phyloP scores from a whole-genome alignment of 2,113 vertebrate genomes.

The Columba janthina region DNA sequence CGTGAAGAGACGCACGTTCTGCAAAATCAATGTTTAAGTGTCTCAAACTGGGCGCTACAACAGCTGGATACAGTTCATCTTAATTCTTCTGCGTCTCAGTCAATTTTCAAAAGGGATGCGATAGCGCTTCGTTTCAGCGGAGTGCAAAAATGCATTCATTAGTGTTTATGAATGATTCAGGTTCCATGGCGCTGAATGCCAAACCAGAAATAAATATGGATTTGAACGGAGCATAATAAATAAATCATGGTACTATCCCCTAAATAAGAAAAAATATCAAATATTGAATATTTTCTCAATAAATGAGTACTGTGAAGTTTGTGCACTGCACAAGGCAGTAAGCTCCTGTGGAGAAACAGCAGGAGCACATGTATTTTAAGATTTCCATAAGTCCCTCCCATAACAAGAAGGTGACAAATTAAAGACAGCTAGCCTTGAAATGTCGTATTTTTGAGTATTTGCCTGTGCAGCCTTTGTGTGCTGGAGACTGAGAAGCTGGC shows the following conservation, averaged over 20 bases:
- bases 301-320: background rate
- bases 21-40: background rate
- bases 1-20: background rate
- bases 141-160: constrained; percentile 35
- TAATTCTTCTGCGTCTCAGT: constrained; percentile 9
- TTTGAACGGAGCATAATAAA: background rate
- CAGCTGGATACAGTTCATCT: constrained; percentile 35
- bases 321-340: background rate
- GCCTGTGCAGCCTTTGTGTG: background rate
- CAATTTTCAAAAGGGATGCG: constrained; percentile 7
- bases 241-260: background rate
- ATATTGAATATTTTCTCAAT: background rate
- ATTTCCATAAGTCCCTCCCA: background rate
- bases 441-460: background rate
- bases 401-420: background rate
- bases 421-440: background rate
- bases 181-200: constrained; percentile 10
- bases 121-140: constrained; percentile 31
- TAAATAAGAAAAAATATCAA: background rate
- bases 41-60: background rate
- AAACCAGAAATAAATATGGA: constrained; percentile 50
- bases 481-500: background rate
- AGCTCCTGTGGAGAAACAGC: background rate
- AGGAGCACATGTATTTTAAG: background rate
- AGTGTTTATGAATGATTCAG: constrained; percentile 41